A percentile compares a stretch with the other conserved stretches of the same genome.
Evolutionary conservation across 2,888 invertebrate species (phyloP).

Genomic region (Creontiades dilutus): DNA sequence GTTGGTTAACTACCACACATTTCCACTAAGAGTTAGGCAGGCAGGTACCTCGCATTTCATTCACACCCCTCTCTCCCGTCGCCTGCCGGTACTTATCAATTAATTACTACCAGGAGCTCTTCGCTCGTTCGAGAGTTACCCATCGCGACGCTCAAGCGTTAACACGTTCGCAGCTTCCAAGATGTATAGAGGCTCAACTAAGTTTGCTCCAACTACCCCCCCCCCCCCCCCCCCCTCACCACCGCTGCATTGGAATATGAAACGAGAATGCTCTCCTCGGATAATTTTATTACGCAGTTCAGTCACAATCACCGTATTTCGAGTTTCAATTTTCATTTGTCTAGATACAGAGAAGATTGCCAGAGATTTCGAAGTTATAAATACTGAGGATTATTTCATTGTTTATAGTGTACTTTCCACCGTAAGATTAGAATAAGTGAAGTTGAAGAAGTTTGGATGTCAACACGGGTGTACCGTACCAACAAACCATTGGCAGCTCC

Average conservation of each 20-base stretch:
- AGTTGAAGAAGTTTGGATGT: no score
- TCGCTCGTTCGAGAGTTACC: not conserved
- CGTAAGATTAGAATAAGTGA: no score
- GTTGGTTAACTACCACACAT: not conserved
- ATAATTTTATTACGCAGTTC: not conserved
- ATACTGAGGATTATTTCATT: no score
- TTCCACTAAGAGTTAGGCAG: not conserved
- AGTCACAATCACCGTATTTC: not conserved
- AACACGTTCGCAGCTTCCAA: constrained; percentile 19
- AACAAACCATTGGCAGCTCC: no score
- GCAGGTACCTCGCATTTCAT: not conserved
- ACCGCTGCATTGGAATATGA: not conserved
- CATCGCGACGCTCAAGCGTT: not conserved
- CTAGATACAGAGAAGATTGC: no score
- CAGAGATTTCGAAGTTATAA: no score
- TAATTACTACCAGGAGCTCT: constrained; percentile 12
- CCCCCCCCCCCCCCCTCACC: no score
- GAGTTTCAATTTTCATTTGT: not conserved
- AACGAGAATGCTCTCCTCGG: not conserved
- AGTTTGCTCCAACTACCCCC: not conserved
- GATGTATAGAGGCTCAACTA: not conserved
- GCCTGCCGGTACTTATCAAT: not conserved
- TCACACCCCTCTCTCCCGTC: not conserved
- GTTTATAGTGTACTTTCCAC: no score
- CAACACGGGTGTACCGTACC: no score